phyloP scores from a whole-genome alignment of 2,888 invertebrate genomes.

The Ormyrus rosae region DNA sequence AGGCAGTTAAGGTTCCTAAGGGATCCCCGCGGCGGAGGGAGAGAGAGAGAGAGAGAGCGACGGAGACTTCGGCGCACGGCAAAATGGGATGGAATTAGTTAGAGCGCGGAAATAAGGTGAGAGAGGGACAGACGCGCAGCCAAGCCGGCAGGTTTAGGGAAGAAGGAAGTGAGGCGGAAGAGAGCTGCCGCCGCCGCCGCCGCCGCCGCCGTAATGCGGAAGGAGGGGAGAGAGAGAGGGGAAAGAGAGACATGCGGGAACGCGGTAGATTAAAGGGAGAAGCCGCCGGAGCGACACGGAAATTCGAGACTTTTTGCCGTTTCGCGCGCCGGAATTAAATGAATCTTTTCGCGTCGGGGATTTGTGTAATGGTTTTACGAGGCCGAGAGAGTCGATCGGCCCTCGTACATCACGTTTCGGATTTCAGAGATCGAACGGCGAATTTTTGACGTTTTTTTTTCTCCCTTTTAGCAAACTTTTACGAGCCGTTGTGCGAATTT shows the following conservation, averaged over 20 bases:
- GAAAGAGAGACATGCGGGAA: not conserved
- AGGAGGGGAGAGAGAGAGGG: slow-evolving; percentile 17
- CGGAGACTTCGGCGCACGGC: not conserved
- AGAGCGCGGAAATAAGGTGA: slow-evolving; percentile 52
- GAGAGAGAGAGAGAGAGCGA: not conserved
- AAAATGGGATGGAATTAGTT: slow-evolving; percentile 53
- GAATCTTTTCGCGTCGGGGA: not conserved
- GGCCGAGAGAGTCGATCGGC: too few relatives aligned
- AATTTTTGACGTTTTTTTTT: too few relatives aligned
- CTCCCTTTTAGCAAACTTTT: too few relatives aligned
- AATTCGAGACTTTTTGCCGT: slow-evolving; percentile 32
- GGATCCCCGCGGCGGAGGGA: not conserved
- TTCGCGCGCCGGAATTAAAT: not conserved
- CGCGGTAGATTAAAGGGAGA: slow-evolving; percentile 35
- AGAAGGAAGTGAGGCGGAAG: slow-evolving; percentile 48
- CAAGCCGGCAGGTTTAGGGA: slow-evolving; percentile 21
- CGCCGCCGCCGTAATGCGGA: not conserved
- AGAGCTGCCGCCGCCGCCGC: slow-evolving; percentile 6
- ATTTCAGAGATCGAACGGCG: too few relatives aligned
- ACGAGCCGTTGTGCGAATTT: too few relatives aligned
- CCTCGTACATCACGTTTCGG: too few relatives aligned
- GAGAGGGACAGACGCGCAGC: slow-evolving; percentile 19
- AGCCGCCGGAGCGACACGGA: slow-evolving; percentile 8
- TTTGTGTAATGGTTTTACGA: not conserved
- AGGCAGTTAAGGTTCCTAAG: slow-evolving; percentile 24